Evolutionary conservation across 2,888 invertebrate species (phyloP).

Genomic region (Embidobia sp.): DNA sequence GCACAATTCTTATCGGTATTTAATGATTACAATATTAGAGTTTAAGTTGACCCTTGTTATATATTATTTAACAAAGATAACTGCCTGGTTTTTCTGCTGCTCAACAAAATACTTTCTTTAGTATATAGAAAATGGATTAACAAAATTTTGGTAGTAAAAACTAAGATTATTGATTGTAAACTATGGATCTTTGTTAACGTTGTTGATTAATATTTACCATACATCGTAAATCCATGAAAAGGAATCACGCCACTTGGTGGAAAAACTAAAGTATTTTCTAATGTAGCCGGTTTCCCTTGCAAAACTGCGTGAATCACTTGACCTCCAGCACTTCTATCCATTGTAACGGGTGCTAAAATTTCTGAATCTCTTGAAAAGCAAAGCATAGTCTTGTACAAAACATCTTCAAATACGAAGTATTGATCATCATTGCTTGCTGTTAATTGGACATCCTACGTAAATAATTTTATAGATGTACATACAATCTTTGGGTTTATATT

Average conservation of each 20-base stretch:
- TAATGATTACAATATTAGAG: too few species aligned
- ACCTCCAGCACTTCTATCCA: constrained; percentile 80
- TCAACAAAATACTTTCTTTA: too few species aligned
- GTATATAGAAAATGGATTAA: too few species aligned
- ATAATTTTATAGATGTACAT: constrained; percentile 17
- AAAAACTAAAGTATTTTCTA: constrained; percentile 89
- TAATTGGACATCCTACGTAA: constrained; percentile 90
- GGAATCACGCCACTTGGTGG: constrained; percentile 98
- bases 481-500: neutral
- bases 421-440: constrained; percentile 99
- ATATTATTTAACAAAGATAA: too few species aligned
- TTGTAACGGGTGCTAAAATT: constrained; percentile 88
- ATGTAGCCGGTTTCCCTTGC: constrained; percentile 86
- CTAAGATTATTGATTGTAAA: too few species aligned
- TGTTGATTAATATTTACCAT: constrained; percentile 88
- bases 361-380: constrained; percentile 95
- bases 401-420: constrained; percentile 98
- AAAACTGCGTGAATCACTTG: constrained; percentile 89
- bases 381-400: constrained; percentile 94
- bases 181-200: too few species aligned
- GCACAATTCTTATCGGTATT: too few species aligned
- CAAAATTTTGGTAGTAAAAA: too few species aligned
- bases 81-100: too few species aligned
- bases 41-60: too few species aligned
- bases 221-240: constrained; percentile 98